phyloP scores from a whole-genome alignment of 1,140 invertebrate genomes.

The Hermetia illucens region DNA sequence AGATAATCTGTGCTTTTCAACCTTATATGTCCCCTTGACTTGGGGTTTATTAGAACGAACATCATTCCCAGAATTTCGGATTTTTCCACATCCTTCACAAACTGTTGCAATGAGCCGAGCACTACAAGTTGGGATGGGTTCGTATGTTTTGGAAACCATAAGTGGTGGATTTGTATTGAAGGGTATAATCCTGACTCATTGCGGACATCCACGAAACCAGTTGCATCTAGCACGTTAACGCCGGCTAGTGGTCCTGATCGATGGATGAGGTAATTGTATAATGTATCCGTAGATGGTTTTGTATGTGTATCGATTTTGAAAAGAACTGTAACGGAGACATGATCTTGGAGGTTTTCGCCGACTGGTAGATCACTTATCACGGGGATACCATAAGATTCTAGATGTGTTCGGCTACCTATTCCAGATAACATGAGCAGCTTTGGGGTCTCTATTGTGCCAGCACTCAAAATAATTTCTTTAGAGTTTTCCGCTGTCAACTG shows the following conservation, averaged over 20 bases:
- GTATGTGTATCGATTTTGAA: neutral
- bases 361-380: constrained; percentile 36
- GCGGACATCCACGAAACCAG: constrained; percentile 9
- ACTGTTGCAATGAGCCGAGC: too few species aligned
- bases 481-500: constrained; percentile 34
- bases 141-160: neutral
- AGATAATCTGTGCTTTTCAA: constrained; percentile 61
- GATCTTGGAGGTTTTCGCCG: constrained; percentile 38
- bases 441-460: constrained; percentile 60
- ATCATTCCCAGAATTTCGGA: constrained; percentile 16
- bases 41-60: constrained; percentile 48
- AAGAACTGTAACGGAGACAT: constrained; percentile 19
- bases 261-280: neutral
- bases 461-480: constrained; percentile 60
- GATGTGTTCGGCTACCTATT: constrained; percentile 50
- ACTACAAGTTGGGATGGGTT: too few species aligned
- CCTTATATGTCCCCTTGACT: constrained; percentile 55
- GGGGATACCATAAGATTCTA: constrained; percentile 30
- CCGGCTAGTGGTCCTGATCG: constrained; percentile 1
- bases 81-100: too few species aligned
- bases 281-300: neutral
- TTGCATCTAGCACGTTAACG: constrained; percentile 6
- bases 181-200: constrained; percentile 9
- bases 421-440: constrained; percentile 74
- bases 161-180: constrained; percentile 6